phyloP scores from a whole-genome alignment of 2,113 vertebrate species.

The Trinectes maculatus region DNA sequence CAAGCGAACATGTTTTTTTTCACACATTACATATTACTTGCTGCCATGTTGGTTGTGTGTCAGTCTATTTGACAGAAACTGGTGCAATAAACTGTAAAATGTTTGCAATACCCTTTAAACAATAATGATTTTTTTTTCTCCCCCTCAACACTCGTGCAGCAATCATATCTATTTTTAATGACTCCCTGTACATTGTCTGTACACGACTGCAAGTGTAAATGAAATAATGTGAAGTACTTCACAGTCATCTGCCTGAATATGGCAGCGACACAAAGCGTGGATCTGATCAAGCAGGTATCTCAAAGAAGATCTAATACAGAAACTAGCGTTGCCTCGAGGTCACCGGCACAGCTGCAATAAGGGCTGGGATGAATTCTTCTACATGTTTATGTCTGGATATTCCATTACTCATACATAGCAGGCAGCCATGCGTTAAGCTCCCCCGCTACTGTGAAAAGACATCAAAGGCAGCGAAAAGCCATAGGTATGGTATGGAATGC shows the following conservation, averaged over 20 bases:
- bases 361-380: slow-evolving; percentile 51
- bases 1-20: background rate
- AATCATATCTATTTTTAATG: slow-evolving; percentile 33
- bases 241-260: slow-evolving; percentile 30
- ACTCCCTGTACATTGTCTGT: slow-evolving; percentile 11
- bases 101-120: slow-evolving; percentile 22
- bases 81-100: no score
- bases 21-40: no score
- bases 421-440: slow-evolving; percentile 52
- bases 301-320: slow-evolving; percentile 57
- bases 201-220: slow-evolving; percentile 1
- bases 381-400: slow-evolving; percentile 61
- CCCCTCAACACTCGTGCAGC: background rate
- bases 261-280: slow-evolving; percentile 30
- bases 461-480: slow-evolving; percentile 62
- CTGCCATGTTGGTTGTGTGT: no score
- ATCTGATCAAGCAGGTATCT: slow-evolving; percentile 55
- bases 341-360: slow-evolving; percentile 58
- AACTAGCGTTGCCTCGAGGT: slow-evolving; percentile 67
- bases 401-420: slow-evolving; percentile 53
- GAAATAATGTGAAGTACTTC: slow-evolving; percentile 35
- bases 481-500: slow-evolving; percentile 59
- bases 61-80: no score
- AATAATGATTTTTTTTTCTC: slow-evolving; percentile 25
- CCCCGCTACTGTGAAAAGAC: slow-evolving; percentile 48